These are phyloP conservation scores for Epizoanthus illoricatus DNA, from an alignment of 92 coral and sea anemone species.

Conservation along the genomic window DNA sequence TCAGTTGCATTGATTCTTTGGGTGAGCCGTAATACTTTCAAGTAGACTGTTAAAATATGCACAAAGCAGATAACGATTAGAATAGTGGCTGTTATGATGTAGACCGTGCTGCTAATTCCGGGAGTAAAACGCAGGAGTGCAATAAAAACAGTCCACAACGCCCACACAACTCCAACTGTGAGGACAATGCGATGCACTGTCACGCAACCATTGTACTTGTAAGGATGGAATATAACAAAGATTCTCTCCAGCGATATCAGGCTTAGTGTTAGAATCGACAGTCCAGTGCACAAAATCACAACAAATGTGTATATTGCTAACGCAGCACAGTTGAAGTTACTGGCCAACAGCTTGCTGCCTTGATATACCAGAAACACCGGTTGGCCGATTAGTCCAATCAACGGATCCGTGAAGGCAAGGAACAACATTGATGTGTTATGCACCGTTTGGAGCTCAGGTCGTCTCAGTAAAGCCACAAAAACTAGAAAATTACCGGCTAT, in stretches of 20 bases:
- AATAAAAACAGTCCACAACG: constrained; percentile 56
- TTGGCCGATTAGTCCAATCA: constrained; percentile 57
- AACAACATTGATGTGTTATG: constrained; percentile 75
- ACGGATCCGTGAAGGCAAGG: constrained; percentile 67
- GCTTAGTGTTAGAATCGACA: constrained; percentile 64
- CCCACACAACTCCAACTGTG: constrained; percentile 53
- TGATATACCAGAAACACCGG: constrained; percentile 71
- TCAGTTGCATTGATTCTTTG: constrained; percentile 23
- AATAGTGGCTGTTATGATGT: constrained; percentile 55
- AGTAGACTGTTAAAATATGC: constrained; percentile 58
- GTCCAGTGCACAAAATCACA: constrained; percentile 67
- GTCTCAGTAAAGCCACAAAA: constrained; percentile 66
- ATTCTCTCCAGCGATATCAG: constrained; percentile 71
- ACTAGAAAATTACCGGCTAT: constrained; percentile 61
- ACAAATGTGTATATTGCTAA: constrained; percentile 58
- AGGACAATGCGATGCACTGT: constrained; percentile 47
- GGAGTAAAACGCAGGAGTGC: constrained; percentile 52
- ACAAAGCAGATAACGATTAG: constrained; percentile 53
- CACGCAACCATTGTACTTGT: constrained; percentile 55
- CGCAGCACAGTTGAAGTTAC: constrained; percentile 60
- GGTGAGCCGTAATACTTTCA: constrained; percentile 56
- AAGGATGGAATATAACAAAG: constrained; percentile 75
- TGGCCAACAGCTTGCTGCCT: constrained; percentile 45
- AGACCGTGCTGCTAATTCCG: constrained; percentile 46
- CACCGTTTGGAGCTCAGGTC: constrained; percentile 65